A percentile compares a stretch with the other conserved stretches of the same genome.
Conservation (phyloP, 2,888 invertebrate species). For the Amblyjoppa proteus region DNA sequence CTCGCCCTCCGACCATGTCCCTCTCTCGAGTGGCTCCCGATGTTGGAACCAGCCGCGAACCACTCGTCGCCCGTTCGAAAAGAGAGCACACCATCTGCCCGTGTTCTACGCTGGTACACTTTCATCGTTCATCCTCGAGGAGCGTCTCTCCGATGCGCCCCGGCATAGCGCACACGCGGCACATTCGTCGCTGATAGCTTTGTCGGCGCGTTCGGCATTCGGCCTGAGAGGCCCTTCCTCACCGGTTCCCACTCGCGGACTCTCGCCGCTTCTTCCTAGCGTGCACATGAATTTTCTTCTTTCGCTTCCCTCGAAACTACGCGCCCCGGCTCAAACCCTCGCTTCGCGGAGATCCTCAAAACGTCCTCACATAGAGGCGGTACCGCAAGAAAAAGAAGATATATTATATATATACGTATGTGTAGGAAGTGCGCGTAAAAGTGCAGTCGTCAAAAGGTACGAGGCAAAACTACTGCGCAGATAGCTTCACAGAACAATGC, state of each 20-base stretch:
- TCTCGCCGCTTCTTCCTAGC: neutral
- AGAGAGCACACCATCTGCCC: slow-evolving; percentile 64
- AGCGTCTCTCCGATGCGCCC: slow-evolving; percentile 12
- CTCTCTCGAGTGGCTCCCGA: slow-evolving; percentile 62
- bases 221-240: slow-evolving; percentile 77
- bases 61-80: slow-evolving; percentile 52
- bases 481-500: neutral
- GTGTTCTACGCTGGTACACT: slow-evolving; percentile 47
- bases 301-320: neutral
- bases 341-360: neutral
- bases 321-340: neutral
- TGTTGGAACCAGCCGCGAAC: slow-evolving; percentile 53
- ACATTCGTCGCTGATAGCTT: slow-evolving; percentile 79
- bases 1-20: neutral
- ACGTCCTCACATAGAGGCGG: no score
- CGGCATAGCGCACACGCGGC: slow-evolving; percentile 2
- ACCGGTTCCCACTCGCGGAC: slow-evolving; percentile 26
- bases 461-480: neutral
- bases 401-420: neutral
- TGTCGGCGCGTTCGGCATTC: slow-evolving; percentile 76
- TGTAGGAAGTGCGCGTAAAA: neutral
- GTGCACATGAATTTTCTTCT: slow-evolving; percentile 15
- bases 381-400: neutral
- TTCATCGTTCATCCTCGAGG: slow-evolving; percentile 41
- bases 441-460: neutral